phyloP scores from a whole-genome alignment of 2,797 vertebrate species.

The Miichthys miiuy region DNA sequence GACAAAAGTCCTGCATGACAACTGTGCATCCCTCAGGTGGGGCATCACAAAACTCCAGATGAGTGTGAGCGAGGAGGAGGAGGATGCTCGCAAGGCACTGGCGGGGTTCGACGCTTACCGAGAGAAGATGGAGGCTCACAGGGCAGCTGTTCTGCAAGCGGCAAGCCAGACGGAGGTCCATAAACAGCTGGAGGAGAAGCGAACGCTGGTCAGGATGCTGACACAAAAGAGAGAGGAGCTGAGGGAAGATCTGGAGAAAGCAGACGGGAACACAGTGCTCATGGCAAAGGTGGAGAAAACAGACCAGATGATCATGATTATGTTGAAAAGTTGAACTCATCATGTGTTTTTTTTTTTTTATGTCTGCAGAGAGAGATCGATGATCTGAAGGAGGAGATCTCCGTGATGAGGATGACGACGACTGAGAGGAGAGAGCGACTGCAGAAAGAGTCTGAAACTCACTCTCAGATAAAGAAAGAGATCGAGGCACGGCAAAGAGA shows the following conservation, averaged over 20 bases:
- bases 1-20: conserved; percentile 29
- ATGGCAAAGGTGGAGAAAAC: conserved; percentile 68
- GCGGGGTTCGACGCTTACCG: conserved; percentile 62
- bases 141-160: conserved; percentile 38
- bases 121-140: conserved; percentile 75
- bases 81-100: conserved; percentile 16
- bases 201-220: conserved; percentile 58
- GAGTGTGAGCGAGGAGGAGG: conserved; percentile 59
- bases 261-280: conserved; percentile 61
- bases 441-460: conserved; percentile 64
- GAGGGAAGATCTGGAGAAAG: conserved; percentile 72
- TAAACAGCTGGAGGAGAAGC: conserved; percentile 72
- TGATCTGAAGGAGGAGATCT: conserved; percentile 65
- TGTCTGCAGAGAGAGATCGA: conserved; percentile 70
- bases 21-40: conserved; percentile 37
- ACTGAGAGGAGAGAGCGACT: conserved; percentile 60
- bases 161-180: conserved; percentile 58
- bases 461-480: conserved; percentile 77
- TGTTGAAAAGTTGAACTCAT: not conserved
- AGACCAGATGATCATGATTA: not conserved
- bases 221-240: conserved; percentile 68
- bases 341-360: not conserved
- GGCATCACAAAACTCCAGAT: conserved; percentile 64
- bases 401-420: conserved; percentile 31
- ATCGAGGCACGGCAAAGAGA: conserved; percentile 70